Percentiles rank a stretch among this genome's conserved stretches.
Evolutionary conservation across 1,140 invertebrate species (phyloP).

Genomic region (Plutomurus gul): DNA sequence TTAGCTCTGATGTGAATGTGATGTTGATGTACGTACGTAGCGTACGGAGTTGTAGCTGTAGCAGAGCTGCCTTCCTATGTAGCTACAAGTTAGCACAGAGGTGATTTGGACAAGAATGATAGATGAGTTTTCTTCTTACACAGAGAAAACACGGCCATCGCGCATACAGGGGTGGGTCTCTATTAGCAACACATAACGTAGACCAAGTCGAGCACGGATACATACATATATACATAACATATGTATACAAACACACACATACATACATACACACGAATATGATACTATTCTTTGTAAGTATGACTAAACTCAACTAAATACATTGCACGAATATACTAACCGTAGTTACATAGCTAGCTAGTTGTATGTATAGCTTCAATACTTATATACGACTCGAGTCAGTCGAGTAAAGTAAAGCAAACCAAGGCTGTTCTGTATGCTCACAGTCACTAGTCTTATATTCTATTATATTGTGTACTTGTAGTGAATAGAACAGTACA

Average conservation of each 20-base stretch:
- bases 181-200: constrained; percentile 49
- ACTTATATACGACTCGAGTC: neutral
- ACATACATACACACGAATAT: neutral
- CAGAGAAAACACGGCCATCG: constrained; percentile 54
- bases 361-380: neutral
- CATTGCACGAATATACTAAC: neutral
- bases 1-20: constrained; percentile 26
- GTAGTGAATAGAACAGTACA: neutral
- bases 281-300: no score
- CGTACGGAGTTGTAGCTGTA: neutral
- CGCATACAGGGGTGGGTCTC: constrained; percentile 52
- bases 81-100: constrained; percentile 43
- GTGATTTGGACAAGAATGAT: constrained; percentile 55
- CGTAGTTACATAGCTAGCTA: neutral
- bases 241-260: constrained; percentile 25
- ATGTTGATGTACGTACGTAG: constrained; percentile 15
- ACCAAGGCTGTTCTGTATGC: constrained; percentile 1
- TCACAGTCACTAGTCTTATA: neutral
- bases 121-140: constrained; percentile 53
- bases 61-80: constrained; percentile 17
- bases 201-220: neutral
- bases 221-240: constrained; percentile 16
- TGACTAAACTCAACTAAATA: no score
- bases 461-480: neutral
- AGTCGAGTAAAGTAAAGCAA: neutral